Evolutionary conservation across 2,888 invertebrate genomes (phyloP).

Genomic region (Sinotaia quadrata): DNA sequence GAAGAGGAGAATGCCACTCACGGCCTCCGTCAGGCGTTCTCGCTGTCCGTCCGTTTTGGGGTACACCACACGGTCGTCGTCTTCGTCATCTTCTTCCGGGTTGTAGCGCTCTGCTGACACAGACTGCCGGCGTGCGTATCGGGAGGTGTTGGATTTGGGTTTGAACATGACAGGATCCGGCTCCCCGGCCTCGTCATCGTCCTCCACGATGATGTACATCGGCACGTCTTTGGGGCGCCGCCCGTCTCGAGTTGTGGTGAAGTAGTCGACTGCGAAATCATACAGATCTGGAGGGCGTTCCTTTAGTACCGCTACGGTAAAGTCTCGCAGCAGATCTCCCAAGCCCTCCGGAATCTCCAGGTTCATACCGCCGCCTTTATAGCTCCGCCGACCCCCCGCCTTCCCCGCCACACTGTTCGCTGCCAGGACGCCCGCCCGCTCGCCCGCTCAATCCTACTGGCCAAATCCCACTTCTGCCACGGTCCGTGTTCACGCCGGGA

Average conservation of each 20-base stretch:
- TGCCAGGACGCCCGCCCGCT: neutral
- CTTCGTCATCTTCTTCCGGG: conserved; percentile 69
- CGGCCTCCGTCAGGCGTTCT: conserved; percentile 65
- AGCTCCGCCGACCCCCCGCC: neutral
- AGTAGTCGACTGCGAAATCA: conserved; percentile 71
- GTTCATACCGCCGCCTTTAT: conserved; percentile 54
- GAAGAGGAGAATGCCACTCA: conserved; percentile 69
- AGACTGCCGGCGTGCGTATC: conserved; percentile 69
- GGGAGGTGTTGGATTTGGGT: conserved; percentile 51
- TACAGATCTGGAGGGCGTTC: conserved; percentile 68
- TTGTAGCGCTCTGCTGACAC: conserved; percentile 71
- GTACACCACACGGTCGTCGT: conserved; percentile 64
- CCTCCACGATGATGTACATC: conserved; percentile 71
- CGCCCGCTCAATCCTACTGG: neutral
- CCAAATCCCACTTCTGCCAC: neutral
- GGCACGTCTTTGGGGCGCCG: conserved; percentile 65
- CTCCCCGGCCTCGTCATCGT: conserved; percentile 68
- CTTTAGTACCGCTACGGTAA: conserved; percentile 70
- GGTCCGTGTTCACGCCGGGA: too few relatives aligned
- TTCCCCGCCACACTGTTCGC: neutral
- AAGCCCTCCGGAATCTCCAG: conserved; percentile 71
- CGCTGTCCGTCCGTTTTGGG: conserved; percentile 71
- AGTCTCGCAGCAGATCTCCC: conserved; percentile 70
- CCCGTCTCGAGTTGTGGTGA: conserved; percentile 65
- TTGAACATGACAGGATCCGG: conserved; percentile 67